Conservation (phyloP, 2,113 vertebrate genomes). For the Apteryx mantelli region DNA sequence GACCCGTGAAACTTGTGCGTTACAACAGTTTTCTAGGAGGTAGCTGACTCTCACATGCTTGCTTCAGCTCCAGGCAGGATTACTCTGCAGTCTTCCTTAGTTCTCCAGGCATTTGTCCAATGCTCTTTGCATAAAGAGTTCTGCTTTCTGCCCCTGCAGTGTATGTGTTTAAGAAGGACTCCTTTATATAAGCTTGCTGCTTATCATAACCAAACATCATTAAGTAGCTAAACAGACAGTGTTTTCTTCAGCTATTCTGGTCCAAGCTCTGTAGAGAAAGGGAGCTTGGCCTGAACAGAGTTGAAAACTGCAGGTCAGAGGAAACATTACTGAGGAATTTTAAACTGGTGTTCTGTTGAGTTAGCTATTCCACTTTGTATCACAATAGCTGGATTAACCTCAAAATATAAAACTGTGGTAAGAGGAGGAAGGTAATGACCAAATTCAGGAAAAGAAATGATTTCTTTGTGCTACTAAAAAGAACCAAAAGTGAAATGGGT, state of each 20-base stretch:
- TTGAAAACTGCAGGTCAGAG: neutral
- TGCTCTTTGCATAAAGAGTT: neutral
- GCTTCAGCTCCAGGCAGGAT: fast-evolving
- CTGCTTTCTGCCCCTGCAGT: neutral
- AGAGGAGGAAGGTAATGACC: neutral
- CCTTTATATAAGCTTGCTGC: neutral
- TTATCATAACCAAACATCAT: neutral
- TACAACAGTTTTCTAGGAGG: neutral
- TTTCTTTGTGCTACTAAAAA: neutral
- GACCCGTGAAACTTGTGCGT: neutral
- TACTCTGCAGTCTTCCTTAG: neutral
- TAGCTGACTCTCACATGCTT: neutral
- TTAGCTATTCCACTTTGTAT: neutral
- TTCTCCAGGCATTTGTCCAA: neutral
- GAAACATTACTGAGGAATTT: neutral
- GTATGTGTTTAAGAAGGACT: neutral
- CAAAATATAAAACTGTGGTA: neutral
- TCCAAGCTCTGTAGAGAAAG: neutral
- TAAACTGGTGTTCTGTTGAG: neutral
- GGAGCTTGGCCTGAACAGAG: neutral
- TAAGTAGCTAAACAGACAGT: neutral
- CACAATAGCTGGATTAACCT: neutral
- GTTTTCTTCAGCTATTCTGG: neutral
- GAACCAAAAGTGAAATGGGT: neutral
- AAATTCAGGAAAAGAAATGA: neutral